Evolutionary conservation across 2,797 vertebrate species (phyloP).

Genomic region (Chelon labrosus): DNA sequence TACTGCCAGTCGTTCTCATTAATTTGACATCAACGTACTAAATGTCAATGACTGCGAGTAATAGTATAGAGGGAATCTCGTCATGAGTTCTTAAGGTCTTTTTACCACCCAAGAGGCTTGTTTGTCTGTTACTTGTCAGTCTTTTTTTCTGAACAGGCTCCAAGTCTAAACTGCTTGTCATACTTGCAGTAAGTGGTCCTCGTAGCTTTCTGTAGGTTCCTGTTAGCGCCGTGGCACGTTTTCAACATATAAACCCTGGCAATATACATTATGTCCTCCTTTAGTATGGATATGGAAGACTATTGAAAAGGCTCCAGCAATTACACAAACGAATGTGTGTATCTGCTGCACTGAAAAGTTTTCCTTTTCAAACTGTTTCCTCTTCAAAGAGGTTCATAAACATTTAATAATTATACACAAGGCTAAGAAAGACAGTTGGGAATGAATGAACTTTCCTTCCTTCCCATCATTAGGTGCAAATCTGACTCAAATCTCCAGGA

Average conservation of each 20-base stretch:
- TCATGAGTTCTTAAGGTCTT: constrained; percentile 5
- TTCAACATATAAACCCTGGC: constrained; percentile 24
- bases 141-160: constrained; percentile 16
- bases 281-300: constrained; percentile 44
- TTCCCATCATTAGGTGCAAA: constrained; percentile 53
- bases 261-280: constrained; percentile 38
- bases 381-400: constrained; percentile 60
- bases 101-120: constrained; percentile 40
- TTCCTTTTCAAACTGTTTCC: constrained; percentile 4
- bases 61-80: constrained; percentile 8
- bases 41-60: constrained; percentile 32
- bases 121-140: constrained; percentile 31
- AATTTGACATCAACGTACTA: constrained; percentile 40
- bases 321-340: constrained; percentile 41
- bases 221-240: constrained; percentile 14
- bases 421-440: constrained; percentile 25
- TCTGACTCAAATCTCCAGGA: constrained; percentile 55
- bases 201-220: constrained; percentile 37
- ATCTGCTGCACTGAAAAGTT: constrained; percentile 13
- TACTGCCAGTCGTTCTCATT: constrained; percentile 51
- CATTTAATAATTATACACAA: constrained; percentile 55
- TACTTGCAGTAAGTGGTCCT: constrained; percentile 16
- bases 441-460: constrained; percentile 40
- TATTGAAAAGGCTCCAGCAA: constrained; percentile 24
- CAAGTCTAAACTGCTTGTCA: constrained; percentile 33